Evolutionary conservation across 2,888 invertebrate genomes (phyloP), one percentile per base, ranked within the genome.

Genomic region (Clitarchus hookeri): DNA sequence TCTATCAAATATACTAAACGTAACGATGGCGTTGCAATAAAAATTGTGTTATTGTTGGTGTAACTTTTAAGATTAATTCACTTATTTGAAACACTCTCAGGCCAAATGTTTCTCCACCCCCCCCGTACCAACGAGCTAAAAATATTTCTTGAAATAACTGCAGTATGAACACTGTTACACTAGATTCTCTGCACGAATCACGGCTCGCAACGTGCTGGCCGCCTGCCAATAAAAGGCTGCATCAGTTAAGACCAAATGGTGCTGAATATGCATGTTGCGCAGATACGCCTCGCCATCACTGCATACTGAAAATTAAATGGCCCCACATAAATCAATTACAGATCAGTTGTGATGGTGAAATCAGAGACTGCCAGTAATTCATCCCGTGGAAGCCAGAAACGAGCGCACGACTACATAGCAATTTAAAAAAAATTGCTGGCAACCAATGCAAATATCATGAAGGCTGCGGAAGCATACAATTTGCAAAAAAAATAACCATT

Each of bases 211-310:
- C 44, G 13, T 16, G 27, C 16, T 82, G 82, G 82, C 82, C 16
- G 82, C 16, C 36, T 36, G 36, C 82, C 82, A 82, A 36, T 23
- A 82, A 27, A 82, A 27, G n/a, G 54, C 54, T 54, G 23, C 19
- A 27, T 80, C 79, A 86, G 36, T 84, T 84, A 44, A 80, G 27
- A 44, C 44, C 53, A 44, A 85, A 83, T 54, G 23, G 54, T 83
- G 83, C 84, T 86, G 86, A 84, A 86, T 84, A 79, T 84, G 86
- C 84, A 53, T 36, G 25, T 79, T 36, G 23, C 44, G 36, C 53
- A 11, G 78, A 84, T 44, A 53, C n/a, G 36, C 53, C 53, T 9
- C 77, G 65, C 36, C 77, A 44, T 84, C 23, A 48, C 36, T 1
- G n/a, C 78, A 13, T 65, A 25, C 25, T 77, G 84, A 84, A 78